Evolutionary conservation across 2,888 invertebrate genomes (phyloP).

Genomic region (Nipponacmea schrenckii): DNA sequence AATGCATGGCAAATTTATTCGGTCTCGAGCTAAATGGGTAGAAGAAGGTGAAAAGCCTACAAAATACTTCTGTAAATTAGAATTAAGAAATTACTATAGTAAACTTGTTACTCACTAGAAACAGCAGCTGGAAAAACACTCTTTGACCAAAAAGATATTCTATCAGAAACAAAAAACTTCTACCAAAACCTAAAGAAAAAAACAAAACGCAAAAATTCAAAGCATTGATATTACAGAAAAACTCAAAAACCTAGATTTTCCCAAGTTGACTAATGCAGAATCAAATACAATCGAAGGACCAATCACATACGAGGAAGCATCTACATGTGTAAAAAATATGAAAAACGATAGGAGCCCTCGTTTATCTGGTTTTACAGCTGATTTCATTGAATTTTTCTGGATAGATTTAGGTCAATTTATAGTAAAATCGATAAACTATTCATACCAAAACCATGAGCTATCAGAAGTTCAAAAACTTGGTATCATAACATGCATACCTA

Average conservation of each 20-base stretch:
- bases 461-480: constrained; percentile 28
- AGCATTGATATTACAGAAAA: not conserved
- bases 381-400: constrained; percentile 27
- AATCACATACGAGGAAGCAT: not conserved
- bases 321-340: not conserved
- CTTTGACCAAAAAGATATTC: not conserved
- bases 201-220: not conserved
- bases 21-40: constrained; percentile 10
- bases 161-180: not conserved
- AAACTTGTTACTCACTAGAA: not conserved
- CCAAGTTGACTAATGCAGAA: not conserved
- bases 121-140: not conserved
- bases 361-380: constrained; percentile 22
- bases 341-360: constrained; percentile 21
- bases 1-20: constrained; percentile 11
- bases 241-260: not conserved
- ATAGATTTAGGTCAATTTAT: constrained; percentile 15
- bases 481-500: constrained; percentile 28
- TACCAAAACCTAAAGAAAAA: not conserved
- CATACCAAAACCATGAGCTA: constrained; percentile 18
- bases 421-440: constrained; percentile 10
- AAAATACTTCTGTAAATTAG: no score
- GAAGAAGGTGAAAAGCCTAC: constrained; percentile 23
- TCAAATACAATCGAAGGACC: not conserved
- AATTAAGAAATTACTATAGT: constrained; percentile 9